A percentile compares a stretch with the other conserved stretches of the same genome.
Evolutionary conservation across 2,113 vertebrate genomes (phyloP).

Genomic region (Australoheros scitulus): DNA sequence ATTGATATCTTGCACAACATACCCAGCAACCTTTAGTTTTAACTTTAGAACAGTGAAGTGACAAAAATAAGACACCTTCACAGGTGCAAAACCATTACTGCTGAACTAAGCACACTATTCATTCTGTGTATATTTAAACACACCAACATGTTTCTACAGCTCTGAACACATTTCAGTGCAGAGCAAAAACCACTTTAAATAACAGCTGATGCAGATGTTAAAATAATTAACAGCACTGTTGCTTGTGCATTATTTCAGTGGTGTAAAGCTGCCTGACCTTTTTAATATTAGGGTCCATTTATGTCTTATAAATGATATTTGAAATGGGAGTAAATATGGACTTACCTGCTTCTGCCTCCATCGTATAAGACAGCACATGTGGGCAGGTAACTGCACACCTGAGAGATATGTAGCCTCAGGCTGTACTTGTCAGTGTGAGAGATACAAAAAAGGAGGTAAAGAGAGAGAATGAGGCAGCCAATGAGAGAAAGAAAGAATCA

Average conservation of each 20-base stretch:
- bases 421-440: not conserved
- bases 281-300: not conserved
- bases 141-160: not conserved
- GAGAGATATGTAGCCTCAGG: constrained; percentile 31
- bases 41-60: not conserved
- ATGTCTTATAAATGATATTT: not conserved
- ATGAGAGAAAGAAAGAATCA: not conserved
- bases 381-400: constrained; percentile 65
- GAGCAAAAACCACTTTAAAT: not conserved
- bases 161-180: not conserved
- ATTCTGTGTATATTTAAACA: not conserved
- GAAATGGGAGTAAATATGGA: not conserved
- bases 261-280: not conserved
- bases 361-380: constrained; percentile 19
- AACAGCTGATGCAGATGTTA: not conserved
- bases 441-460: not conserved
- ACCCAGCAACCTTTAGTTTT: not conserved
- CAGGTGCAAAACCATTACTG: not conserved
- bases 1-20: not conserved
- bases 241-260: not conserved
- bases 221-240: not conserved
- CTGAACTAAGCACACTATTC: no score
- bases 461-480: not conserved
- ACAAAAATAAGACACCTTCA: not conserved
- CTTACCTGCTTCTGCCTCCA: constrained; percentile 51